Evolutionary conservation across 2,113 vertebrate genomes (phyloP), one percentile per base, ranked within the genome.

Genomic region (Galeopterus variegatus): DNA sequence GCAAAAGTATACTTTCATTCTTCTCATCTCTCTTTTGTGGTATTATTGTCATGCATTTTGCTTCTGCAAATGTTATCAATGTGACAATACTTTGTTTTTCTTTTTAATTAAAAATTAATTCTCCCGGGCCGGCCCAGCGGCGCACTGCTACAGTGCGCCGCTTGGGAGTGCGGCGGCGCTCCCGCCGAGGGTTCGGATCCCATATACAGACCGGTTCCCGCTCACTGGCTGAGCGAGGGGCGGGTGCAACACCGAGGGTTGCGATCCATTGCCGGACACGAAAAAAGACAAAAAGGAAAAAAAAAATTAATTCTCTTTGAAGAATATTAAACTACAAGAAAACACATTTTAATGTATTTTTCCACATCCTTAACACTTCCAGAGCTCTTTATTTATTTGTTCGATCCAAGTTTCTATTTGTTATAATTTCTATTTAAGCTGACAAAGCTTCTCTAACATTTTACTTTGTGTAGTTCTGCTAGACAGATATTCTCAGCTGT

Each of bases 71-170:
- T 75, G 24, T 56, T 58, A 81, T 36, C 58, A 96, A 12, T 86
- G 58, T 24, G 31, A 65, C 9, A 75, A 36, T 56, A n/a, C 26
- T 69, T 52, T 76, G 10, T 48, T 89, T 70, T 87, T 48, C 28
- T 60, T 69, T 81, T 58, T 60, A 67, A 65, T 72, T 96, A 60
- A 67, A 83, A 77, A 54, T 73, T 31, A 88, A 67, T 81, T 56
- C 41, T 45, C 12, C n/a, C n/a, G n/a, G n/a, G n/a, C n/a, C n/a
- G n/a, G n/a, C n/a, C n/a, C n/a, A n/a, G n/a, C n/a, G n/a, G n/a
- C n/a, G n/a, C n/a, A n/a, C n/a, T n/a, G n/a, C n/a, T n/a, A n/a
- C n/a, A n/a, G n/a, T n/a, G n/a, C n/a, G n/a, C n/a, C n/a, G n/a
- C n/a, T n/a, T n/a, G n/a, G n/a, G n/a, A n/a, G n/a, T n/a, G n/a